phyloP scores from a whole-genome alignment of 1,140 invertebrate genomes.

The Lepidostoma basale region DNA sequence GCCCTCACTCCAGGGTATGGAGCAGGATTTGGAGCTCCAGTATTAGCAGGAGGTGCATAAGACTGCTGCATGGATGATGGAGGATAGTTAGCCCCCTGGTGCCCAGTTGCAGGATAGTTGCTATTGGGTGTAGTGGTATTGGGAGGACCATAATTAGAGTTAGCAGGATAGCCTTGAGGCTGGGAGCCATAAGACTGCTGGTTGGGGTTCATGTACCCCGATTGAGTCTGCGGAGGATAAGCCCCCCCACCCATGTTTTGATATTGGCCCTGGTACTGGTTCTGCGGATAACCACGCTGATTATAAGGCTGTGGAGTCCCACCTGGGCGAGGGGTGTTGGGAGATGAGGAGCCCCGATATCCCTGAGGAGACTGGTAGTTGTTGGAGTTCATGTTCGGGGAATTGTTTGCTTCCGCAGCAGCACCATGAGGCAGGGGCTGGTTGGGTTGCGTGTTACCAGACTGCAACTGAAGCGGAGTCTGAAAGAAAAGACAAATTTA shows the following conservation, averaged over 20 bases:
- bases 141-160: slow-evolving; percentile 59
- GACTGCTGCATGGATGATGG: slow-evolving; percentile 57
- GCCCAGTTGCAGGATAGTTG: slow-evolving; percentile 57
- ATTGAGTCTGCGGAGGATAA: slow-evolving; percentile 55
- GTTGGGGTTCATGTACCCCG: slow-evolving; percentile 53
- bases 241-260: slow-evolving; percentile 53
- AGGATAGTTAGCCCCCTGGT: slow-evolving; percentile 57
- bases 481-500: slow-evolving; percentile 51
- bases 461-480: slow-evolving; percentile 58
- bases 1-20: slow-evolving; percentile 55
- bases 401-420: slow-evolving; percentile 51
- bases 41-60: slow-evolving; percentile 55
- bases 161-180: slow-evolving; percentile 59
- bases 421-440: slow-evolving; percentile 48
- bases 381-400: slow-evolving; percentile 48
- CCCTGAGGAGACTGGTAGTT: slow-evolving; percentile 35
- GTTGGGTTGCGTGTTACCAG: slow-evolving; percentile 51
- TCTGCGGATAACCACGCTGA: slow-evolving; percentile 58
- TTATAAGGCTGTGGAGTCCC: slow-evolving; percentile 59
- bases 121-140: slow-evolving; percentile 56
- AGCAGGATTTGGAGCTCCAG: slow-evolving; percentile 50
- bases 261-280: slow-evolving; percentile 61
- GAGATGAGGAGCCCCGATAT: slow-evolving; percentile 54
- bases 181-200: slow-evolving; percentile 57
- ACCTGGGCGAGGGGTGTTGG: slow-evolving; percentile 49